Conservation (phyloP, 2,113 vertebrate species). For the Notechis scutatus region DNA sequence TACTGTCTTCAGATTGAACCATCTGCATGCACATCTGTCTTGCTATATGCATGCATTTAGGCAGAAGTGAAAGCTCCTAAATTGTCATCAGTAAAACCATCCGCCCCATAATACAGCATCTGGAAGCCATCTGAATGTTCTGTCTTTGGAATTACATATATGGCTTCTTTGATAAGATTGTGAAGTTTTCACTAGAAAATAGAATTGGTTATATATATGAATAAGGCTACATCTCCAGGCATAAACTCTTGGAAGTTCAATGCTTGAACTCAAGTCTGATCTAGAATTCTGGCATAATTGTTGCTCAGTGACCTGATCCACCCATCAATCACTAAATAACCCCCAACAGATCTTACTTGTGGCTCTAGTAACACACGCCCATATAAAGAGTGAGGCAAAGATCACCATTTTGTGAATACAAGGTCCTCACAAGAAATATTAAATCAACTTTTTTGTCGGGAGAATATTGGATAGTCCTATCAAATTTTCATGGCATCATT, state of each 20-base stretch:
- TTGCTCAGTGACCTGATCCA: background rate
- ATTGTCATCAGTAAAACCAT: background rate
- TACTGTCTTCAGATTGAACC: background rate
- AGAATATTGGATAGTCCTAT: background rate
- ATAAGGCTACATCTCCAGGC: background rate
- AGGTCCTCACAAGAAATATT: background rate
- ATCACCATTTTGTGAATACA: background rate
- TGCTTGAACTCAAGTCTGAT: background rate
- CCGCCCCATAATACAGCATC: background rate
- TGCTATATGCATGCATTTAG: background rate
- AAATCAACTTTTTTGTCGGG: background rate
- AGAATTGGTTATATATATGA: background rate
- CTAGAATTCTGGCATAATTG: background rate
- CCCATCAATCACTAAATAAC: background rate
- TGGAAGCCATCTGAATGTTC: background rate
- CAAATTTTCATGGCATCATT: background rate
- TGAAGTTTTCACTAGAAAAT: background rate
- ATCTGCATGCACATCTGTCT: background rate
- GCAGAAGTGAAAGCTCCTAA: constrained; percentile 5
- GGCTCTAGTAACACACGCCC: background rate
- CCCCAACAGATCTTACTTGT: background rate
- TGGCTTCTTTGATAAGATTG: background rate
- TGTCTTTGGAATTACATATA: background rate
- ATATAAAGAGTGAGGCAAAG: background rate
- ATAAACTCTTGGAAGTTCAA: background rate